Conservation (phyloP, 2,888 invertebrate genomes). For the Cerastoderma edule region DNA sequence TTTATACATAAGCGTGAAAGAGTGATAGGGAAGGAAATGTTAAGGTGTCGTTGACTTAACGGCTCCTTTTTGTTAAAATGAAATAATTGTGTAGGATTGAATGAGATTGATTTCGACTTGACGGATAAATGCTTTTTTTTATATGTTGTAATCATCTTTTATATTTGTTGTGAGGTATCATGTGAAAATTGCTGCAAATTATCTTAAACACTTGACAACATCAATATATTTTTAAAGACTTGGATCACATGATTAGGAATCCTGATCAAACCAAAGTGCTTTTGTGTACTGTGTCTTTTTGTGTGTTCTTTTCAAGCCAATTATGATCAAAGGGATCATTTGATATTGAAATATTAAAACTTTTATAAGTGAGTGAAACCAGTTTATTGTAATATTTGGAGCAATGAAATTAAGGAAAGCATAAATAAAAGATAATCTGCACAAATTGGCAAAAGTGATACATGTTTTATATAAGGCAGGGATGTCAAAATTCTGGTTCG, state of each 20-base stretch:
- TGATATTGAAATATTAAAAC: too few relatives aligned
- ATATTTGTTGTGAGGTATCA: conserved; percentile 26
- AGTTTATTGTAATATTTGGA: background rate
- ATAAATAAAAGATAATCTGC: background rate
- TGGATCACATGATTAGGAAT: background rate
- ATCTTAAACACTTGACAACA: background rate
- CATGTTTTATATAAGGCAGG: background rate
- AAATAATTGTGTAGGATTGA: background rate
- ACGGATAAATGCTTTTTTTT: background rate
- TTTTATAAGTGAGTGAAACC: too few relatives aligned
- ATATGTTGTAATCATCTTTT: conserved; percentile 13
- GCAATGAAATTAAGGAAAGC: background rate
- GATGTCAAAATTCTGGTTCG: background rate
- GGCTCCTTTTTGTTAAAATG: background rate
- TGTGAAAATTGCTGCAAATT: conserved; percentile 20
- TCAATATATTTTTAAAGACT: background rate
- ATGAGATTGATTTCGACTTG: background rate
- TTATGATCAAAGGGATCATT: conserved; percentile 5
- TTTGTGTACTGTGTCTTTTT: conserved; percentile 12
- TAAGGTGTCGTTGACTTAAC: background rate
- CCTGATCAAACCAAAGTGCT: conserved; percentile 13
- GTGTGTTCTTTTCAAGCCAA: background rate
- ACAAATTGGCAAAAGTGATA: background rate
- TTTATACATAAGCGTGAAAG: too few relatives aligned
- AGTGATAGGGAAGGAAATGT: conserved; percentile 2